Conservation (phyloP, 2,113 vertebrate species). For the Nothoprocta perdicaria region DNA sequence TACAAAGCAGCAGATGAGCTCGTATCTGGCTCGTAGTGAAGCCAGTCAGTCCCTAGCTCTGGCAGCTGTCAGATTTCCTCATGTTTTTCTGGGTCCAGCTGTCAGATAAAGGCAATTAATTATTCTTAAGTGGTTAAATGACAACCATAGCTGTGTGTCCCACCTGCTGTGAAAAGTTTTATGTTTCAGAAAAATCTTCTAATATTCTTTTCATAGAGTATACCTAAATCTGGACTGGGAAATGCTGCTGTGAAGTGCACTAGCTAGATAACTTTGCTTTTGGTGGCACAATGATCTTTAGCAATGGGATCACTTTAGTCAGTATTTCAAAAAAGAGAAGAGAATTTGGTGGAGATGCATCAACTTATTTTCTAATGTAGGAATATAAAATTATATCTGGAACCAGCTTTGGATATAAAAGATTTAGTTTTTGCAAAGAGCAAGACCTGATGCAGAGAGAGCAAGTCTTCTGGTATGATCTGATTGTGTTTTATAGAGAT, state of each 20-base stretch:
- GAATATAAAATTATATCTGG: not conserved
- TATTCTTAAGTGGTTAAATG: conserved; percentile 50
- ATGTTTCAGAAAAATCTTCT: not conserved
- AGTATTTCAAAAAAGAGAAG: not conserved
- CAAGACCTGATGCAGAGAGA: not conserved
- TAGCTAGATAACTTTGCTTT: not conserved
- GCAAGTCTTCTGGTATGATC: not conserved
- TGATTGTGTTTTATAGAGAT: not conserved
- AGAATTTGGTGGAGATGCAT: not conserved
- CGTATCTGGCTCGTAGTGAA: not conserved
- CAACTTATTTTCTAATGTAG: not conserved
- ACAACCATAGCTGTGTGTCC: not conserved
- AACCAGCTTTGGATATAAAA: not conserved
- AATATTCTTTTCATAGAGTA: not conserved
- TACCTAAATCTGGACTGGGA: not conserved
- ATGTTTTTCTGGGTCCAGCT: conserved; percentile 35
- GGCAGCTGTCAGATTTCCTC: conserved; percentile 37
- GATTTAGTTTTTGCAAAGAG: not conserved
- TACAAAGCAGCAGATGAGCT: not conserved
- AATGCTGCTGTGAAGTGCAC: not conserved
- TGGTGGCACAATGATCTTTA: not conserved
- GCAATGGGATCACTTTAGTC: not conserved
- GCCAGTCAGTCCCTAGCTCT: not conserved
- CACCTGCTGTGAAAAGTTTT: conserved; percentile 1
- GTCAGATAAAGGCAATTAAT: conserved; percentile 52